These are phyloP conservation scores for Chiloscyllium plagiosum DNA, from an alignment of 2,113 vertebrate genomes.

Conservation along the genomic window DNA sequence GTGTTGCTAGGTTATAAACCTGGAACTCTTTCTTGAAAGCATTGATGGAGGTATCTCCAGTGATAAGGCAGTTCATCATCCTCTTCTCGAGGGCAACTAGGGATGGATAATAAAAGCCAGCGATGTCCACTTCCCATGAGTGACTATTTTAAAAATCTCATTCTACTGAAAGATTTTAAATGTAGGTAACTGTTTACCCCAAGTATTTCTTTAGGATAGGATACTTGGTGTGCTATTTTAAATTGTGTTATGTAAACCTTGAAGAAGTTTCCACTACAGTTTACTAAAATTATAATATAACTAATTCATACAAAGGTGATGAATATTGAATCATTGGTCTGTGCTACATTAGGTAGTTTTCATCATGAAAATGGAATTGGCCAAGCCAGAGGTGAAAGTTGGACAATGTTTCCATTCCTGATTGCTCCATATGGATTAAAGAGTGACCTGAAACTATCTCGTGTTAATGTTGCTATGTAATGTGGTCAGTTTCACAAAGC, in stretches of 20 bases:
- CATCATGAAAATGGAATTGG: not conserved
- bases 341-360: not conserved
- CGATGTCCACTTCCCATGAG: no score
- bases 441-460: not conserved
- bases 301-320: not conserved
- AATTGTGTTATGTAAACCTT: not conserved
- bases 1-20: no score
- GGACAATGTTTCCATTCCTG: no score
- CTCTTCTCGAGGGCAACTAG: no score
- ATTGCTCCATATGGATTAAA: not conserved
- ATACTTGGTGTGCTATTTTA: not conserved
- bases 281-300: constrained; percentile 1
- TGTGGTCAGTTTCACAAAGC: not conserved
- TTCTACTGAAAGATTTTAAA: not conserved
- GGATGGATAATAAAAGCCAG: no score
- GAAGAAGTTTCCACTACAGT: not conserved
- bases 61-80: no score
- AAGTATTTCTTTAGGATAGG: not conserved
- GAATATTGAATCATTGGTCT: not conserved
- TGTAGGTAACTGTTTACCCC: not conserved
- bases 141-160: no score
- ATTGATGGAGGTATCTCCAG: no score
- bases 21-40: no score
- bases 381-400: not conserved
- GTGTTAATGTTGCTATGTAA: not conserved